Conservation (phyloP, 2,113 vertebrate species). For the Scopus umbretta region DNA sequence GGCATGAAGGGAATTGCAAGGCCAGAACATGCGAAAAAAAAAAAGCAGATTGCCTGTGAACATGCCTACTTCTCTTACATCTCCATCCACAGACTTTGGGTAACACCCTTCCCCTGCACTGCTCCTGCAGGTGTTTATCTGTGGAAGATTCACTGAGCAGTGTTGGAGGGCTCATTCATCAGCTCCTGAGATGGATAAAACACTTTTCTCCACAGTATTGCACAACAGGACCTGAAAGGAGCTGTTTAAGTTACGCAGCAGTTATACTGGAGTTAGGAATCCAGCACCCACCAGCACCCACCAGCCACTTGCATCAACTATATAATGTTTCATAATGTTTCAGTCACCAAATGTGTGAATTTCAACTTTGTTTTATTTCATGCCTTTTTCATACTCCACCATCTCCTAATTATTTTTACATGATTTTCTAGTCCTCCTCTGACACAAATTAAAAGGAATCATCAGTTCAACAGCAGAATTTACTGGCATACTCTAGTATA, state of each 20-base stretch:
- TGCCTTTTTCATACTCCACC: background rate
- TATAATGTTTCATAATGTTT: background rate
- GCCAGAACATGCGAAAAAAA: background rate
- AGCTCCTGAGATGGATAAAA: background rate
- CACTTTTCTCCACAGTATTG: background rate
- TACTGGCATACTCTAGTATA: background rate
- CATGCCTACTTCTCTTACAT: background rate
- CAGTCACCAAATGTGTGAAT: background rate
- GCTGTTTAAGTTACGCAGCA: background rate
- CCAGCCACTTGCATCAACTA: background rate
- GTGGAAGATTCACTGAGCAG: background rate
- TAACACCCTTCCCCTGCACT: background rate
- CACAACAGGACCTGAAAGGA: background rate
- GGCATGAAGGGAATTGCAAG: background rate
- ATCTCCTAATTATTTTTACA: background rate
- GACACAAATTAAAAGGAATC: background rate
- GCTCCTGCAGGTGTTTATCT: background rate
- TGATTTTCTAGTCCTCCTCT: background rate
- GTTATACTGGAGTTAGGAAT: background rate
- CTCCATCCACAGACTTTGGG: background rate
- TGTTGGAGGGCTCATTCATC: background rate
- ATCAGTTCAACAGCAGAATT: background rate
- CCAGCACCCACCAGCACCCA: background rate
- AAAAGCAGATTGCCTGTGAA: background rate
- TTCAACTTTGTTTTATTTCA: background rate